Percentiles rank a stretch among this genome's conserved stretches.
Evolutionary conservation across 2,797 vertebrate species (phyloP).

Genomic region (Clarias laeviceps): DNA sequence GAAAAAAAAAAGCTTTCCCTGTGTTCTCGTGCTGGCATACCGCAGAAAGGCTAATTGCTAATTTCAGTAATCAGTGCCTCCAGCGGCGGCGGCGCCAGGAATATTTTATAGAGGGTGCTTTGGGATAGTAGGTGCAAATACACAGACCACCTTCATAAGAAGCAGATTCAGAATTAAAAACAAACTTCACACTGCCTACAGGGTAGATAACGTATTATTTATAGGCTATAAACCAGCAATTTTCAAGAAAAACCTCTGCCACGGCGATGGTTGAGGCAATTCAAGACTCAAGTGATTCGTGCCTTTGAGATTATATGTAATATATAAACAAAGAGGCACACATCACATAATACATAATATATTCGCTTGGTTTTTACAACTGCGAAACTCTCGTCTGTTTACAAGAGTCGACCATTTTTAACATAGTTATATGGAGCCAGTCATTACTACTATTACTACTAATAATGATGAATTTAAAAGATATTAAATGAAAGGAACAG

Average conservation of each 20-base stretch:
- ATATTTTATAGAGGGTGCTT: conserved; percentile 30
- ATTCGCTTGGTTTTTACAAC: no score
- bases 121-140: conserved; percentile 25
- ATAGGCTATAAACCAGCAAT: background rate
- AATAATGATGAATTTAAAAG: no score
- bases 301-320: background rate
- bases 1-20: background rate
- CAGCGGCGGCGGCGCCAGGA: conserved; percentile 22
- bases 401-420: no score
- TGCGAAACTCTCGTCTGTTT: no score
- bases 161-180: conserved; percentile 1
- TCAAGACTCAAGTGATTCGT: background rate
- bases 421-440: no score
- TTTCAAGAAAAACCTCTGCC: background rate
- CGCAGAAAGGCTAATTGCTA: conserved; percentile 9
- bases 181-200: background rate
- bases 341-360: no score
- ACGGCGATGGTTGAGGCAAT: background rate
- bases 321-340: no score
- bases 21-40: conserved; percentile 6
- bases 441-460: no score
- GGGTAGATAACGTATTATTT: background rate
- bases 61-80: conserved; percentile 36
- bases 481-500: no score
- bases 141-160: conserved; percentile 19